These are phyloP conservation scores for Lasaia peninsularis DNA, from an alignment of 1,140 invertebrate genomes.

Conservation along the genomic window DNA sequence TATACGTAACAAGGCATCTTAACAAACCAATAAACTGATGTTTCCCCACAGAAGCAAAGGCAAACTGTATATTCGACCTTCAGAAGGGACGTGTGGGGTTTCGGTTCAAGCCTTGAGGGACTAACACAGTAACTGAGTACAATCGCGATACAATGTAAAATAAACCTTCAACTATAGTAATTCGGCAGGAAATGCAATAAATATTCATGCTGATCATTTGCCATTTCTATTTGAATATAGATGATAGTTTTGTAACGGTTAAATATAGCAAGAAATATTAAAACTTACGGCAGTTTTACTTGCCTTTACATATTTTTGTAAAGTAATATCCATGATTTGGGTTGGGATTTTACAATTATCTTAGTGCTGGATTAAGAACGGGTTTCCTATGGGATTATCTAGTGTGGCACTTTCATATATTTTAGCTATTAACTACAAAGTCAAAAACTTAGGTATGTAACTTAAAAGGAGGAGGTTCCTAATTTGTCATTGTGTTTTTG, in stretches of 20 bases:
- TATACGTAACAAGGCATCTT: neutral
- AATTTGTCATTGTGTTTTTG: too few species aligned
- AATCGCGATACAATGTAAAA: conserved; percentile 36
- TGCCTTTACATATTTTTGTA: neutral
- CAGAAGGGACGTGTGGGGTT: conserved; percentile 27
- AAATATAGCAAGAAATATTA: neutral
- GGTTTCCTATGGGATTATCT: too few species aligned
- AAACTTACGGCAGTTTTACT: neutral
- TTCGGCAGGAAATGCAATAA: conserved; percentile 52
- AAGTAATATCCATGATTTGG: too few species aligned
- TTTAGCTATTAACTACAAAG: too few species aligned
- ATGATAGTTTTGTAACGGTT: neutral
- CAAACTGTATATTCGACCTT: conserved; percentile 51
- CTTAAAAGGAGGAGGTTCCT: too few species aligned
- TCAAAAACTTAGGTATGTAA: too few species aligned
- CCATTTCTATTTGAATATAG: neutral
- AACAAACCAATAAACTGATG: conserved; percentile 38
- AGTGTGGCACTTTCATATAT: too few species aligned
- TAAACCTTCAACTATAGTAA: conserved; percentile 45
- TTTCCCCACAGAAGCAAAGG: conserved; percentile 27
- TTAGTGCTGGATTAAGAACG: too few species aligned
- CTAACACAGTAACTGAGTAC: conserved; percentile 28
- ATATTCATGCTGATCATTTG: conserved; percentile 36
- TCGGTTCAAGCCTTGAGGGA: conserved; percentile 13
- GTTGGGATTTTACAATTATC: too few species aligned